phyloP scores from a whole-genome alignment of 2,797 vertebrate species.

The Arctocebus calabarensis region DNA sequence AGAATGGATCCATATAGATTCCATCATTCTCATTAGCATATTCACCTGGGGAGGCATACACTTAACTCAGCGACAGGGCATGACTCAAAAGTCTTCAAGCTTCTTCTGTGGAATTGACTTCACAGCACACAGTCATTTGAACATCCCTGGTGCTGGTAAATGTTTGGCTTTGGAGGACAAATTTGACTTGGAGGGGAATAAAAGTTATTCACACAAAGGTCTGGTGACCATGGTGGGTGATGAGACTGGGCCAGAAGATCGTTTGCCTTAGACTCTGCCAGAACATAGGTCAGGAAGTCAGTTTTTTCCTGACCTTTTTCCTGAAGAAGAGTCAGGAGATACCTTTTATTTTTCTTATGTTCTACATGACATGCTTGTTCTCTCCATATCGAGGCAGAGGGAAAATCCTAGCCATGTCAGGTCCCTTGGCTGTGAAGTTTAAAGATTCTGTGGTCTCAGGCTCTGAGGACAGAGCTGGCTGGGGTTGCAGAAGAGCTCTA shows the following conservation, averaged over 20 bases:
- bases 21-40: not conserved
- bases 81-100: not conserved
- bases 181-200: not conserved
- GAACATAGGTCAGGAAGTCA: not conserved
- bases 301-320: not conserved
- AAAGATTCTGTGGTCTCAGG: not conserved
- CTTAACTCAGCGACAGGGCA: not conserved
- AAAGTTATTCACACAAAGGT: constrained; percentile 32
- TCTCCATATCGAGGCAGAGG: not conserved
- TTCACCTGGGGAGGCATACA: not conserved
- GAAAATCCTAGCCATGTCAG: not conserved
- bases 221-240: not conserved
- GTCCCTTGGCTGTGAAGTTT: not conserved
- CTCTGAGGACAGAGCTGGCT: not conserved
- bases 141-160: constrained; percentile 22
- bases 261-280: not conserved
- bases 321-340: not conserved
- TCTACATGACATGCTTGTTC: not conserved
- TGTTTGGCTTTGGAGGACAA: constrained; percentile 27
- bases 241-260: not conserved
- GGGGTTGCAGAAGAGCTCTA: not conserved
- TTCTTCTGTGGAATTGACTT: constrained; percentile 13
- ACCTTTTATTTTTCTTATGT: not conserved
- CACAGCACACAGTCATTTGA: constrained; percentile 15
- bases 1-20: not conserved